A percentile compares a stretch with the other conserved stretches of the same genome.
phyloP scores from a whole-genome alignment of 2,888 invertebrate genomes.

The Nomada lathburiana region DNA sequence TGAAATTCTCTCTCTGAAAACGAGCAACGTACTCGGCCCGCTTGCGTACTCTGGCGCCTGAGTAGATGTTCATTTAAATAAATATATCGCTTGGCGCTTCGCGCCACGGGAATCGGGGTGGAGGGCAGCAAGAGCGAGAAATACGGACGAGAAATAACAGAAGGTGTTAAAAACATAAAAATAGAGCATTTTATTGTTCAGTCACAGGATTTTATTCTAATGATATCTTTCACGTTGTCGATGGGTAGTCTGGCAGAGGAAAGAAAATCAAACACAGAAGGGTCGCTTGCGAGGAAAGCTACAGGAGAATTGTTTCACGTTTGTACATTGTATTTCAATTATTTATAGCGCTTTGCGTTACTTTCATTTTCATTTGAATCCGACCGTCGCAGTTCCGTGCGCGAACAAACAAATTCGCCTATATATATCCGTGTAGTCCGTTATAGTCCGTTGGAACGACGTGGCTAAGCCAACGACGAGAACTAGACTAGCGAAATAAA shows the following conservation, averaged over 20 bases:
- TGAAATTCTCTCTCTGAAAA: constrained; percentile 47
- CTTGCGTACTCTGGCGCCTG: background rate
- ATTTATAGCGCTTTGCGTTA: constrained; percentile 59
- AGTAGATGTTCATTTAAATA: too few species aligned
- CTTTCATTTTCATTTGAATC: constrained; percentile 58
- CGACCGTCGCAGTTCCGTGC: constrained; percentile 49
- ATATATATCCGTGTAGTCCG: too few species aligned
- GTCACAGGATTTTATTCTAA: constrained; percentile 71
- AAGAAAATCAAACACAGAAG: constrained; percentile 36
- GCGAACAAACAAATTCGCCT: background rate
- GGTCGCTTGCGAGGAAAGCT: constrained; percentile 70
- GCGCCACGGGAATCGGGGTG: background rate
- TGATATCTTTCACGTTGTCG: constrained; percentile 65
- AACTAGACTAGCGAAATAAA: background rate
- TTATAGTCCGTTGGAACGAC: background rate
- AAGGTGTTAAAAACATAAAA: constrained; percentile 73
- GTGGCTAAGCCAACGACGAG: background rate
- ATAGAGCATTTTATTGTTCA: constrained; percentile 78
- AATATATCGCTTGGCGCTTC: constrained; percentile 12
- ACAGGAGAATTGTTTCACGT: constrained; percentile 57
- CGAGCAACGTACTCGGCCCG: background rate
- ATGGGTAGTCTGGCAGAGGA: constrained; percentile 44
- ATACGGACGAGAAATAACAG: constrained; percentile 25
- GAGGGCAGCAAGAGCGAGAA: constrained; percentile 19
- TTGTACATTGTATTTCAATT: constrained; percentile 67